Base-by-base conservation (phyloP, 2,797 vertebrate genomes). In the Poeciliopsis infans region DNA sequence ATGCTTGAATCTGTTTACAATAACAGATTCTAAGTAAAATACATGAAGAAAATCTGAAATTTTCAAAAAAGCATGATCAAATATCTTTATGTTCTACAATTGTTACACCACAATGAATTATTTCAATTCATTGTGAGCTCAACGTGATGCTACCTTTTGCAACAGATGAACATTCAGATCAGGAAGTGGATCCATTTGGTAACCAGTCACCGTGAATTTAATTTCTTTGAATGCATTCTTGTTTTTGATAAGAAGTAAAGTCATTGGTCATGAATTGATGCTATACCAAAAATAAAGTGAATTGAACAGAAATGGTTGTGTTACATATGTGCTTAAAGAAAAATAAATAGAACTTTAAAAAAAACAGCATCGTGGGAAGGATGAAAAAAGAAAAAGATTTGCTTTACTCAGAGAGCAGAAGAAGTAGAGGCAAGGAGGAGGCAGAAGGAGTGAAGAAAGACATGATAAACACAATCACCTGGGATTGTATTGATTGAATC, bases 401-500 rank as follows among this genome's bases (percentile, higher is more conserved):
- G 39, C 33, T 78, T 8, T 46, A 55, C 72, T 33, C 39, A 69
- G 66, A 72, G 74, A 69, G 13, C 10, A 43, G 18, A 79, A 61
- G 36, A n/a, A 45, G 28, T n/a, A 13, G 25, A 45, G 5, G 28
- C 12, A 11, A 3, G 31, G 18, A 59, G 49, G 46, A 51, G 41
- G 53, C 25, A 28, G 43, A 46, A 8, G 43, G 73, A 33, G 57
- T 72, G 31, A 46, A 74, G 0, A 3, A 36, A 25, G 8, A 1
- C 46, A 28, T n/a, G 20, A 2, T 10, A 41, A 20, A 51, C 7
- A 31, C 8, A 49, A n/a, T 0, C 64, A 43, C 64, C 79, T 75
- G 25, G 68, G 83, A 83, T 82, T 16, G 1, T 76, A 79, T 86
- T 72, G 78, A 87, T 79, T 51, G 43, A 79, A 57, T 68, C 77